Percentiles rank a stretch among this genome's conserved stretches.
Evolutionary conservation across 2,797 vertebrate genomes (phyloP).

Genomic region (Falco naumanni): DNA sequence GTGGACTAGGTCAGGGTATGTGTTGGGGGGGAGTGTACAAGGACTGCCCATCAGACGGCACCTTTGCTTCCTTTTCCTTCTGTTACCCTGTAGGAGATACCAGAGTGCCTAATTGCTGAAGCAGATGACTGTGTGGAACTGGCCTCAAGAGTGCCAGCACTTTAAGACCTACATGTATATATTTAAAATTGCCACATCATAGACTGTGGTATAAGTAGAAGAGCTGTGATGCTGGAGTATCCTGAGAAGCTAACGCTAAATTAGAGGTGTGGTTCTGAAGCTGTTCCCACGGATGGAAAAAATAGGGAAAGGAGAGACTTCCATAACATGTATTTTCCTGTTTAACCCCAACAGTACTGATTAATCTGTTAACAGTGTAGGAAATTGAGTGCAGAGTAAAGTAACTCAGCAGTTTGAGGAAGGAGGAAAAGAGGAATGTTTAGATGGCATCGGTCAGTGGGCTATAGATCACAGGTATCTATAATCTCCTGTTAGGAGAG

Average conservation of each 20-base stretch:
- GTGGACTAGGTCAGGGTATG: neutral
- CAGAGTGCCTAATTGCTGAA: neutral
- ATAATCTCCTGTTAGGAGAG: neutral
- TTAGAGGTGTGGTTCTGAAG: constrained; percentile 23
- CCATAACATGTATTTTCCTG: neutral
- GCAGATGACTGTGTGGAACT: neutral
- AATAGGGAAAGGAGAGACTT: neutral
- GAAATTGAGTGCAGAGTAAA: neutral
- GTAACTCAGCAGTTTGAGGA: neutral
- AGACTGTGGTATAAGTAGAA: neutral
- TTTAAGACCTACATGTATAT: neutral
- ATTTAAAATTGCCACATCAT: neutral
- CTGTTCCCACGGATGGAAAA: neutral
- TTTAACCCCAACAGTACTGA: neutral
- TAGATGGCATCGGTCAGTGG: neutral
- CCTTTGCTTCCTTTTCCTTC: neutral
- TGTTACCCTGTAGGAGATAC: neutral
- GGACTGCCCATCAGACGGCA: neutral
- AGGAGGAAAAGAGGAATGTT: neutral
- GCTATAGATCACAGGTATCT: neutral
- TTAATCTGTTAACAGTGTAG: neutral
- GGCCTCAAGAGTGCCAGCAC: neutral
- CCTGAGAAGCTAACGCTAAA: neutral
- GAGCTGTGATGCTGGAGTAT: neutral
- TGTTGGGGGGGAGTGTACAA: neutral